Conservation (phyloP, 2,113 vertebrate genomes). For the Neomonachus schauinslandi region DNA sequence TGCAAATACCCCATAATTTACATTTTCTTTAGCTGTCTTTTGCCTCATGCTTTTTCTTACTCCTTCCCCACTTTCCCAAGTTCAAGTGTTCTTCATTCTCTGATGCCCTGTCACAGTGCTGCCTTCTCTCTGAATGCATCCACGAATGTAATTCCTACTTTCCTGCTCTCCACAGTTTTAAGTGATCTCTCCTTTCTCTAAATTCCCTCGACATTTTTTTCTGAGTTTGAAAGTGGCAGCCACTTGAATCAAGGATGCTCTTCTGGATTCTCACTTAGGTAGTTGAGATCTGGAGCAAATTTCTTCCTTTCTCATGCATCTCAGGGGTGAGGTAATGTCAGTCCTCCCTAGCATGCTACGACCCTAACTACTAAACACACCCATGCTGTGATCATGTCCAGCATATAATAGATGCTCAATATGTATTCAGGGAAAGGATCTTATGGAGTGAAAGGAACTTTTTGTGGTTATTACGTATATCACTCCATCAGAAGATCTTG, state of each 20-base stretch:
- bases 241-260: neutral
- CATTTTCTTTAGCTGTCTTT: neutral
- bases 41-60: neutral
- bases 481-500: neutral
- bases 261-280: neutral
- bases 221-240: neutral
- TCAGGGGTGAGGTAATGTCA: neutral
- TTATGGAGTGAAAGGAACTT: neutral
- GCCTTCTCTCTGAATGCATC: neutral
- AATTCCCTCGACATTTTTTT: neutral
- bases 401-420: neutral
- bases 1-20: neutral
- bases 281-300: neutral
- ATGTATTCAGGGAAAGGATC: neutral
- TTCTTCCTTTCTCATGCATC: neutral
- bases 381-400: neutral
- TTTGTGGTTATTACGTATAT: neutral
- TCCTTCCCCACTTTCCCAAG: neutral
- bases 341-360: neutral
- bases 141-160: neutral
- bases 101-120: neutral
- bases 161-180: neutral
- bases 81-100: neutral
- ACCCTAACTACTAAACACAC: neutral
- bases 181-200: neutral